Percentiles rank a stretch among this genome's conserved stretches.
Conservation (phyloP, 2,888 invertebrate genomes). For the Scaptomyza cyrtandrae region DNA sequence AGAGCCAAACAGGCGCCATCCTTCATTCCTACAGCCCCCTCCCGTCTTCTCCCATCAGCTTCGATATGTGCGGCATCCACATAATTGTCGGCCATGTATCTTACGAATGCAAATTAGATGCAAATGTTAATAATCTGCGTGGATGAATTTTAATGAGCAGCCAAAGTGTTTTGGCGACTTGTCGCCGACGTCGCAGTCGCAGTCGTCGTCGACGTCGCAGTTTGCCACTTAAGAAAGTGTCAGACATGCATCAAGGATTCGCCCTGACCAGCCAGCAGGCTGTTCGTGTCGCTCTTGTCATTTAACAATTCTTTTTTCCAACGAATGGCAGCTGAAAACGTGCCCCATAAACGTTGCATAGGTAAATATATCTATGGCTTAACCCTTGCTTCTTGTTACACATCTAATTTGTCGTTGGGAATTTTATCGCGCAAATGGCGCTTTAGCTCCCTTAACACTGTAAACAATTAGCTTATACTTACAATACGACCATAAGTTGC, state of each 20-base stretch:
- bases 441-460: constrained; percentile 18
- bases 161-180: constrained; percentile 75
- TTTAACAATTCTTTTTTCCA: constrained; percentile 25
- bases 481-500: too few species aligned
- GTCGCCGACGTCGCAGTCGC: constrained; percentile 27
- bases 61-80: constrained; percentile 72
- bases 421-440: constrained; percentile 22
- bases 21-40: constrained; percentile 9
- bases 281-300: constrained; percentile 12
- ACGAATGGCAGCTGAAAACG: constrained; percentile 51
- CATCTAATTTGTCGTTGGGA: constrained; percentile 55
- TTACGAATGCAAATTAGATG: constrained; percentile 80
- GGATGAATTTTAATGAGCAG: constrained; percentile 77
- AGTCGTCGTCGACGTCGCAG: constrained; percentile 9
- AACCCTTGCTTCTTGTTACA: constrained; percentile 54
- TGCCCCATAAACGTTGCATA: constrained; percentile 50
- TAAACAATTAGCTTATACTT: background rate
- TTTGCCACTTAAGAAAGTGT: constrained; percentile 48
- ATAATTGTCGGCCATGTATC: constrained; percentile 81
- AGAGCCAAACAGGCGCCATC: constrained; percentile 26
- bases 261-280: constrained; percentile 58
- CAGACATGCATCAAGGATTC: constrained; percentile 68
- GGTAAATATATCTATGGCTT: constrained; percentile 21
- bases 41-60: background rate
- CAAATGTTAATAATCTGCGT: constrained; percentile 80